These are phyloP conservation scores for Lates calcarifer DNA, from an alignment of 2,113 vertebrate genomes.

Conservation along the genomic window DNA sequence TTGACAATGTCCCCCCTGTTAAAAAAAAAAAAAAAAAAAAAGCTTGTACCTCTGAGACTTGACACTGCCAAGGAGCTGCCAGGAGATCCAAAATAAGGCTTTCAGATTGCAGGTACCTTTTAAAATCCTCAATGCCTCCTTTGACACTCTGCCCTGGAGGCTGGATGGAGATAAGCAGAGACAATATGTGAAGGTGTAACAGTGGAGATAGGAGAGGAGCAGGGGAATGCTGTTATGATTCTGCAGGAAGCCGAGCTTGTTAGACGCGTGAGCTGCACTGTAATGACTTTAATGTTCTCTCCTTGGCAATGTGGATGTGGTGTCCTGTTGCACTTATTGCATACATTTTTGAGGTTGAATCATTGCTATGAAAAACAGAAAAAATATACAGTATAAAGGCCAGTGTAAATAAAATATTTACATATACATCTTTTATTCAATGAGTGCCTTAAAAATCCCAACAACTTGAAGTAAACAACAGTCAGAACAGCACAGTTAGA, in stretches of 20 bases:
- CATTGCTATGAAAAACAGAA: not conserved
- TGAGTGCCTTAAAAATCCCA: slow-evolving; percentile 66
- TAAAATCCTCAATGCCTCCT: slow-evolving; percentile 50
- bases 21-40: too few relatives aligned
- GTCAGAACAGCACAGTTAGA: slow-evolving; percentile 58
- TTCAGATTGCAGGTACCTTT: slow-evolving; percentile 42
- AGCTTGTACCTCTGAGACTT: slow-evolving; percentile 11
- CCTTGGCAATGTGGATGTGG: not conserved
- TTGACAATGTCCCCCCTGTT: not conserved
- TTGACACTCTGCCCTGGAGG: slow-evolving; percentile 35
- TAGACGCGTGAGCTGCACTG: slow-evolving; percentile 28
- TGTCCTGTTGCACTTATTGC: not conserved
- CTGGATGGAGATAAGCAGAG: slow-evolving; percentile 69
- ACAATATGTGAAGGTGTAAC: slow-evolving; percentile 67
- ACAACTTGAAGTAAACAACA: slow-evolving; percentile 67
- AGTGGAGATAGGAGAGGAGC: slow-evolving; percentile 55
- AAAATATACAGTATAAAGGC: not conserved
- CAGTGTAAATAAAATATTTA: slow-evolving; percentile 9
- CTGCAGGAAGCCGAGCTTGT: slow-evolving; percentile 35
- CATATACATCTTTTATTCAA: slow-evolving; percentile 76
- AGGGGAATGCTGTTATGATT: slow-evolving; percentile 10
- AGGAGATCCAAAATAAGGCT: slow-evolving; percentile 35
- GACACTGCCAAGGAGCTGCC: slow-evolving; percentile 33
- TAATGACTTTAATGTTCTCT: slow-evolving; percentile 18
- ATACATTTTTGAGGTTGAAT: not conserved